Base-by-base conservation (phyloP, 92 coral and sea anemone species). In the Parazoanthus atlanticus region DNA sequence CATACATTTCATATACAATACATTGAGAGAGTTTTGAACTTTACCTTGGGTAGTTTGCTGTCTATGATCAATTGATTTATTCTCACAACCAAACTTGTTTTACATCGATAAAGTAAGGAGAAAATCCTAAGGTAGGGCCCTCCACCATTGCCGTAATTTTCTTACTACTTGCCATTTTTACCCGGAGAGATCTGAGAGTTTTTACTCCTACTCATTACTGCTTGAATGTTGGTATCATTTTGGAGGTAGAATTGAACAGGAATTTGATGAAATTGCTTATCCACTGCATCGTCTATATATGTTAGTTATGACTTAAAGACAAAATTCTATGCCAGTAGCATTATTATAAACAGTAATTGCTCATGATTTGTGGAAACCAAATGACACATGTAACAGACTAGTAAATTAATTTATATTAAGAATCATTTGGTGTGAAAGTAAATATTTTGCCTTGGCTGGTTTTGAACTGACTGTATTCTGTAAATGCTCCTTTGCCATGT, bases 281-380 rank as follows among this genome's bases (percentile, higher is more conserved):
- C 84, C 23, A 31, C 34, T 79, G 69, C 84, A 49, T 52, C 84
- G 52, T 79, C 84, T 25, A 54, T 16, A 15, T 78, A 26, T 30
- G 64, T 79, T 19, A 10, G 2, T 54, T 54, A 29, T 6, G 0
- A 49, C 66, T 47, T 49, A 40, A 11, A 15, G 28, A 54, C 70
- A 32, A 47, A 31, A 54, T 17, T 54, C 29, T 49, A 29, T 52
- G 23, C 70, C 30, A 33, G 21, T 79, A 29, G 19, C 34, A 33
- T 64, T 81, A 25, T 25, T n/a, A 61, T 19, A 4, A 61, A 5
- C 32, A 30, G 30, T 64, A 21, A 64, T 21, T 58, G 29, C 28
- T 81, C 30, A 34, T 34, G 38, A 61, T 40, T 56, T 38, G 80
- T 34, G n/a, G 16, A 36, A 61, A 61, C 69, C 41, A 31, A 32